Percentiles rank a stretch among this genome's conserved stretches.
Conservation (phyloP, 2,113 vertebrate genomes). For the Cephalopholis sonnerati region DNA sequence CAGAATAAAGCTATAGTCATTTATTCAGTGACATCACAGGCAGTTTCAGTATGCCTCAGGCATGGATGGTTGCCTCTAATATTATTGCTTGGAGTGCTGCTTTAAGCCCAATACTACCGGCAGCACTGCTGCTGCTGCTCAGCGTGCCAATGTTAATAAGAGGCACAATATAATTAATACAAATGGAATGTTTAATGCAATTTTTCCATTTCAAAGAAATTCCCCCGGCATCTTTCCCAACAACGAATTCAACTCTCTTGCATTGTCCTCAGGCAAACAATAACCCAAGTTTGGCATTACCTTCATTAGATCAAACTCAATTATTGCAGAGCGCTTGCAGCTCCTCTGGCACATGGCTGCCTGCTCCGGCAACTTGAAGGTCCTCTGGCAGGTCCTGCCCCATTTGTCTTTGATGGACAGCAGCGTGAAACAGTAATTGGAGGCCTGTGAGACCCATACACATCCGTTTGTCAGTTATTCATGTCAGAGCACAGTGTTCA, state of each 20-base stretch:
- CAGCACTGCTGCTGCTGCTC: conserved; percentile 28
- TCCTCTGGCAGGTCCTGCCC: conserved; percentile 52
- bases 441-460: conserved; percentile 66
- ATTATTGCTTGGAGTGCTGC: conserved; percentile 53
- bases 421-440: conserved; percentile 75
- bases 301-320: conserved; percentile 75
- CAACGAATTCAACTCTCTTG: conserved; percentile 60
- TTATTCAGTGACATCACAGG: conserved; percentile 63
- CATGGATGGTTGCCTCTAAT: conserved; percentile 61
- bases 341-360: conserved; percentile 6
- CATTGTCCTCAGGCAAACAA: conserved; percentile 73
- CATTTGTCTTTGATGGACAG: conserved; percentile 68
- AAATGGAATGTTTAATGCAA: conserved; percentile 85
- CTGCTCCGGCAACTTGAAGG: conserved; percentile 15
- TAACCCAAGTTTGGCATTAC: conserved; percentile 68
- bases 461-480: conserved; percentile 71
- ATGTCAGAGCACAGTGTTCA: conserved; percentile 63
- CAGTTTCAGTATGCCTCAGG: conserved; percentile 53
- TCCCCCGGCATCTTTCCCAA: conserved; percentile 64
- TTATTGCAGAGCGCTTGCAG: conserved; percentile 50
- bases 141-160: conserved; percentile 66
- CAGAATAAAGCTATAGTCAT: conserved; percentile 56
- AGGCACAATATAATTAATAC: conserved; percentile 75
- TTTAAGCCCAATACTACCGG: conserved; percentile 53
- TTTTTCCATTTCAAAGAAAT: conserved; percentile 84